These are phyloP conservation scores for Plumapathes pennacea DNA, from an alignment of 92 coral and sea anemone genomes.

Conservation along the genomic window DNA sequence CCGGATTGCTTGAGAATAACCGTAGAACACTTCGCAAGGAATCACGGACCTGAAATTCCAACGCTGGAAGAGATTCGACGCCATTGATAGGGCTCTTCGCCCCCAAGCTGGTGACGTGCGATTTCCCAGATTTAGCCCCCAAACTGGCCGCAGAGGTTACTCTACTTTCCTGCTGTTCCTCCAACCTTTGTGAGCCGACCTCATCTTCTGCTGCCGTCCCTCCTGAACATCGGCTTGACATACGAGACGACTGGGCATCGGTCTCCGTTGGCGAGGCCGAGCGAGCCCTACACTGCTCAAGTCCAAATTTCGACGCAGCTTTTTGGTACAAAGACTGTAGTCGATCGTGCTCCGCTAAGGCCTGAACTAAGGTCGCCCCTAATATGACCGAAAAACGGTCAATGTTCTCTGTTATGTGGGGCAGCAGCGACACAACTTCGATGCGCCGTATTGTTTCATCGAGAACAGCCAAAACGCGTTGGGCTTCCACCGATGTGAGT, in stretches of 20 bases:
- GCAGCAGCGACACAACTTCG: slow-evolving; percentile 84
- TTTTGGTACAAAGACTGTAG: slow-evolving; percentile 87
- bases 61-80: slow-evolving; percentile 31
- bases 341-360: slow-evolving; percentile 72
- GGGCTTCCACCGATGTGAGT: slow-evolving; percentile 95
- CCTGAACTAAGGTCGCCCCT: slow-evolving; percentile 70
- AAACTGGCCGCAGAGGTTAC: slow-evolving; percentile 50
- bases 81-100: slow-evolving; percentile 21
- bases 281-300: slow-evolving; percentile 61
- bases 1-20: slow-evolving; percentile 79
- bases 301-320: slow-evolving; percentile 66
- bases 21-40: slow-evolving; percentile 82
- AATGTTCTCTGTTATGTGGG: slow-evolving; percentile 77
- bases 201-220: slow-evolving; percentile 26
- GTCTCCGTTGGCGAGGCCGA: slow-evolving; percentile 41
- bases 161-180: slow-evolving; percentile 34
- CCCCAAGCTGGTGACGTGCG: slow-evolving; percentile 17
- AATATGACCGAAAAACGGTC: slow-evolving; percentile 83
- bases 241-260: slow-evolving; percentile 64
- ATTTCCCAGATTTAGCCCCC: slow-evolving; percentile 11
- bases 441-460: slow-evolving; percentile 84
- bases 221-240: slow-evolving; percentile 61
- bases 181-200: neutral
- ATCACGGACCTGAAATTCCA: slow-evolving; percentile 63
- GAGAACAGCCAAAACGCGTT: slow-evolving; percentile 85